These are phyloP conservation scores for Adelosebastes latens DNA, from an alignment of 2,797 vertebrate species.

Conservation along the genomic window DNA sequence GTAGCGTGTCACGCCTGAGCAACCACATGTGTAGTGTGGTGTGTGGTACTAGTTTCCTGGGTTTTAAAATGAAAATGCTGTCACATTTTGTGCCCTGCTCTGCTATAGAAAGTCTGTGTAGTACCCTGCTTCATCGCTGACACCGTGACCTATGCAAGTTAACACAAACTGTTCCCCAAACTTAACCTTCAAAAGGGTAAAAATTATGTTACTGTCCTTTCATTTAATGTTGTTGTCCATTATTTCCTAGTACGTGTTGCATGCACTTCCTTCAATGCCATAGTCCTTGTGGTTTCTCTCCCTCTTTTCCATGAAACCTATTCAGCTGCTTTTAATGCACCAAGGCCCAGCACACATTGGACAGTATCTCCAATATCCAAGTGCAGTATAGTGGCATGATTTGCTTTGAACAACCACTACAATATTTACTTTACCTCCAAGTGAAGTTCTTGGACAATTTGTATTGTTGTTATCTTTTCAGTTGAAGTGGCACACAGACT, in stretches of 20 bases:
- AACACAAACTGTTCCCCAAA: constrained; percentile 9
- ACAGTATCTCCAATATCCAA: not conserved
- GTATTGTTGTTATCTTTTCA: not conserved
- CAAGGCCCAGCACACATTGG: not conserved
- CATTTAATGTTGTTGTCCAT: not conserved
- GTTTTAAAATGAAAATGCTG: not conserved
- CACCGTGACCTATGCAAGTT: constrained; percentile 27
- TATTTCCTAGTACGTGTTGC: not conserved
- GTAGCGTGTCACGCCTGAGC: too few relatives aligned
- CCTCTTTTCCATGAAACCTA: not conserved
- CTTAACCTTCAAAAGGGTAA: constrained; percentile 13
- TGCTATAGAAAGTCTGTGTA: not conserved
- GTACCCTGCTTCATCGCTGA: not conserved
- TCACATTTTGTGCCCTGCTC: not conserved
- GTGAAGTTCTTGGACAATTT: not conserved
- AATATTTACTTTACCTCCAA: not conserved
- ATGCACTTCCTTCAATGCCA: not conserved
- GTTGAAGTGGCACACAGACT: not conserved
- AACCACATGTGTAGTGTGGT: too few relatives aligned
- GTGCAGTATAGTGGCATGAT: not conserved
- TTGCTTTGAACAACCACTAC: not conserved
- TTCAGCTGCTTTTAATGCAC: not conserved
- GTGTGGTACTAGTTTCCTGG: not conserved
- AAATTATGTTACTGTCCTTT: constrained; percentile 1
- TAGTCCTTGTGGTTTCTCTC: not conserved